A percentile compares a stretch with the other conserved stretches of the same genome.
Conservation (phyloP, 2,797 vertebrate species). For the Buphagus erythrorhynchus region DNA sequence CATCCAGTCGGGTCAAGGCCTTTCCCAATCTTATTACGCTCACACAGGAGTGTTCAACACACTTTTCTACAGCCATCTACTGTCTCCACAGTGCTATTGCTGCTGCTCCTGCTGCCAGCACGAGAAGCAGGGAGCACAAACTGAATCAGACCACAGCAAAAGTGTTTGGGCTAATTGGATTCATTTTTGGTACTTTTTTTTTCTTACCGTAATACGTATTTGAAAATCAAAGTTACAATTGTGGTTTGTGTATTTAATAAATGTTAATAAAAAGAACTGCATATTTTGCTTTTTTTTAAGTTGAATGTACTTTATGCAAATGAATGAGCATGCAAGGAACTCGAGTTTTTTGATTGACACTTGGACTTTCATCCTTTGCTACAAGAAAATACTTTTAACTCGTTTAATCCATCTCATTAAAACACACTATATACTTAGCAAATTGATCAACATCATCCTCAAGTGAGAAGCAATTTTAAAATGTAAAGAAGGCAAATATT, state of each 20-base stretch:
- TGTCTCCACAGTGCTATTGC: constrained; percentile 80
- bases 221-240: background rate
- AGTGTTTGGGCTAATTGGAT: background rate
- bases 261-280: background rate
- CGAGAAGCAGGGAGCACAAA: background rate
- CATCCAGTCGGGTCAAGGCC: constrained; percentile 83
- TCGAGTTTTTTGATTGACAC: fast-evolving
- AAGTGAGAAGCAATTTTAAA: background rate
- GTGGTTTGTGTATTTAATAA: background rate
- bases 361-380: background rate
- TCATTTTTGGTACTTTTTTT: background rate
- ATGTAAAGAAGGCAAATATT: background rate
- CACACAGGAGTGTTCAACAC: constrained; percentile 64
- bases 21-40: constrained; percentile 79
- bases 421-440: background rate
- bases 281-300: background rate
- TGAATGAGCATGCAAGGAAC: background rate
- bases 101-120: background rate
- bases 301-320: background rate
- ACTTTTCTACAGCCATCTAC: constrained; percentile 90
- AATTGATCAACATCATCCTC: background rate
- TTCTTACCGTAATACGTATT: fast-evolving
- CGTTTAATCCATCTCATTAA: background rate
- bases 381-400: background rate
- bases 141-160: background rate